Base-by-base conservation (phyloP, 2,888 invertebrate species). In the Lasioglossum calceatum region DNA sequence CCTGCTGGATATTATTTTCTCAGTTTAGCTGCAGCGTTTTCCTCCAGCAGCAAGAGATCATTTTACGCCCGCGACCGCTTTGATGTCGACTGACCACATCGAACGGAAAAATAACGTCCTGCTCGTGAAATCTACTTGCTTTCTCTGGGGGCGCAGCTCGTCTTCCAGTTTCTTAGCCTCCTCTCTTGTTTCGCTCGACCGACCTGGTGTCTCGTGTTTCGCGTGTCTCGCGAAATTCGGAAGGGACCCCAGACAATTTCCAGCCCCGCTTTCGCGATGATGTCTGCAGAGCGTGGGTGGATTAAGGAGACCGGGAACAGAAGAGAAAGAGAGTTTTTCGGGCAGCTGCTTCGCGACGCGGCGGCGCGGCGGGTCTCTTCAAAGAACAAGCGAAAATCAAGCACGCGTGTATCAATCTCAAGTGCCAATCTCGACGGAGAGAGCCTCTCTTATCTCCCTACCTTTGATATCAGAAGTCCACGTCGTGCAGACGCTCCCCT, bases 331-430 rank as follows among this genome's bases (percentile, higher is more conserved):
- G 72, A 36, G 73, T 32, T 47, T 42, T 32, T 36, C 19, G 76
- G 76, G 74, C 79, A 75, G 61, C 76, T 71, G 84, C 16, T 54
- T 54, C 32, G 27, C 64, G 64, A 14, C 32, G 64, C 64, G 16
- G 23, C 54, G 54, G 80, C 67, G 10, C 23, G 54, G 80, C 67
- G 81, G 74, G 77, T 86, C 84, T 87, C 77, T 78, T 90, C 90
- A 90, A 90, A 90, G 90, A 88, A 88, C 87, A 86, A 88, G 86
- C 87, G 87, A 90, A 83, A 90, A 89, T 90, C 90, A 90, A 90
- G 90, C 90, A 90, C 85, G 89, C 90, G 90, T 90, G 86, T 90
- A 88, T 87, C 90, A 90, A 90, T 90, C 88, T 84, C 84, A 84
- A 89, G 90, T 89, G 88, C 89, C 89, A 89, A 89, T 89, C 88